Conservation (phyloP, 2,113 vertebrate species). For the Caranx ignobilis region DNA sequence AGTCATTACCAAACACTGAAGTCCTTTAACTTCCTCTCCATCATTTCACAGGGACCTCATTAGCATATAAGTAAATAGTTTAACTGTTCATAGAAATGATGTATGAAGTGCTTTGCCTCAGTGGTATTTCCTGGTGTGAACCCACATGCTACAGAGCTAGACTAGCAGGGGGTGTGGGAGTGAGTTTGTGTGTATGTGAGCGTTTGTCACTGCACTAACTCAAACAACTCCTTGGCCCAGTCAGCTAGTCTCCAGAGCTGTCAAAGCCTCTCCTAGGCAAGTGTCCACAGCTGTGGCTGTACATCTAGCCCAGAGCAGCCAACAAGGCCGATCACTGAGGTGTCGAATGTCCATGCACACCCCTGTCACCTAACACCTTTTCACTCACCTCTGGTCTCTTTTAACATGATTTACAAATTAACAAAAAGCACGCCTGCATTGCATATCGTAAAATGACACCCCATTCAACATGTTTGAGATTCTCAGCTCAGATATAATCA, state of each 20-base stretch:
- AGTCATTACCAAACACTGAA: conserved; percentile 39
- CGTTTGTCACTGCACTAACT: conserved; percentile 46
- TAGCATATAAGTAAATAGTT: conserved; percentile 60
- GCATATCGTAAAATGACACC: not conserved
- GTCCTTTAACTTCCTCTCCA: conserved; percentile 24
- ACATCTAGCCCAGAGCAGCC: conserved; percentile 51
- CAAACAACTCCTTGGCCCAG: conserved; percentile 60
- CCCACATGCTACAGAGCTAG: conserved; percentile 43
- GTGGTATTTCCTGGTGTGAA: conserved; percentile 69
- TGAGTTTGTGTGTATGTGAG: conserved; percentile 26
- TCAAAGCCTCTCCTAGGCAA: conserved; percentile 69
- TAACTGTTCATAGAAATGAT: conserved; percentile 58
- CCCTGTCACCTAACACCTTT: conserved; percentile 65
- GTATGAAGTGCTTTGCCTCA: conserved; percentile 61
- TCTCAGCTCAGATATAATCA: not conserved
- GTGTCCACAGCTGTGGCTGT: conserved; percentile 74
- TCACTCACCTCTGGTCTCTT: conserved; percentile 44
- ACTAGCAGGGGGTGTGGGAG: conserved; percentile 29
- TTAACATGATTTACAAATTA: conserved; percentile 57
- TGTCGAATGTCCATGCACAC: conserved; percentile 67
- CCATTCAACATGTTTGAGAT: not conserved
- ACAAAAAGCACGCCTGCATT: conserved; percentile 14
- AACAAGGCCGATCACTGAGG: conserved; percentile 46
- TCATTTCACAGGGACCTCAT: conserved; percentile 65
- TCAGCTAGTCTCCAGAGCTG: conserved; percentile 50